Evolutionary conservation across 2,888 invertebrate species (phyloP).

Genomic region (Allacma fusca): DNA sequence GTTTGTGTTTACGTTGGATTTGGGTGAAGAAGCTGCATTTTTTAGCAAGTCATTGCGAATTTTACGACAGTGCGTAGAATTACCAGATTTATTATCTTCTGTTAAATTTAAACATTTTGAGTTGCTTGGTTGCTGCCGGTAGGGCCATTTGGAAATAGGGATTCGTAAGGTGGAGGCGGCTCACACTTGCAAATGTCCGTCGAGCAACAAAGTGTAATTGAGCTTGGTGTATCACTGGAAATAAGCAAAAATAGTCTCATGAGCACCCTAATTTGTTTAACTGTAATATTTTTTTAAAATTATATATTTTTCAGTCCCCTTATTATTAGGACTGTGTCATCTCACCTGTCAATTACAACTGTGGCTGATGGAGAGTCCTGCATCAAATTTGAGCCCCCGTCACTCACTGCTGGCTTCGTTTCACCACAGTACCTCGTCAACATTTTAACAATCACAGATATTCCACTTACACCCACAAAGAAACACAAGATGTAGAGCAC

Average conservation of each 20-base stretch:
- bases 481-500: constrained; percentile 10
- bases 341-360: background rate
- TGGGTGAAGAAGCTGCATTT: too few species aligned
- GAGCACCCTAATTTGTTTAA: background rate
- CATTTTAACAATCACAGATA: background rate
- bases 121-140: background rate
- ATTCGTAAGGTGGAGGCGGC: constrained; percentile 28
- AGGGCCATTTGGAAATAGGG: constrained; percentile 21
- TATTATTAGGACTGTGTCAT: background rate
- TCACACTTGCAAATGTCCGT: background rate
- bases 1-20: too few species aligned
- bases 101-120: background rate
- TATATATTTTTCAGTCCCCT: background rate
- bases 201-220: background rate
- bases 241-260: background rate
- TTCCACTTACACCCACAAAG: constrained; percentile 20
- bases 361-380: background rate
- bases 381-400: background rate
- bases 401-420: background rate
- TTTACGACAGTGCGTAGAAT: background rate
- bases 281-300: background rate
- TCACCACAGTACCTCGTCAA: background rate
- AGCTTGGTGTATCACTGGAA: background rate
- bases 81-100: background rate
- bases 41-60: too few species aligned